phyloP scores from a whole-genome alignment of 2,113 vertebrate species.

The Galeopterus variegatus region DNA sequence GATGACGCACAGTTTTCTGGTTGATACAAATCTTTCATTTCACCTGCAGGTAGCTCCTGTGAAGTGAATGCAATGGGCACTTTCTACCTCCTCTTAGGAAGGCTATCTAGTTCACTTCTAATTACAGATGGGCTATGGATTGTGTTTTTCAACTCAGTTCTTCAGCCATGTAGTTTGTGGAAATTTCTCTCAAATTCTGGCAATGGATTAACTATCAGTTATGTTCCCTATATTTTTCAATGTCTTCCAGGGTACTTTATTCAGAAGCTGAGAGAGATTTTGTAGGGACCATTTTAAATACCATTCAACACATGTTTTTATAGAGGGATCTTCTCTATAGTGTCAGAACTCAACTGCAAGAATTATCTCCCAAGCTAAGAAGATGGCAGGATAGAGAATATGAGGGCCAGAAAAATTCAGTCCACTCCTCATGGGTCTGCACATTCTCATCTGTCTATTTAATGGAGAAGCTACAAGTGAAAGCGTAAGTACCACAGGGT shows the following conservation, averaged over 20 bases:
- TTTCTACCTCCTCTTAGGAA: background rate
- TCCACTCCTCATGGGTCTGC: background rate
- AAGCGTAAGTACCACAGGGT: background rate
- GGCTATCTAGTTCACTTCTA: background rate
- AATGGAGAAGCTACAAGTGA: background rate
- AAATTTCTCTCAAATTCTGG: conserved; percentile 39
- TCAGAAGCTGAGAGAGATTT: background rate
- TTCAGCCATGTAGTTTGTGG: background rate
- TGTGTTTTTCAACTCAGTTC: background rate
- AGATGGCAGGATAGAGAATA: background rate
- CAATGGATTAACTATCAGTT: background rate
- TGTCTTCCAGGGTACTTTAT: background rate
- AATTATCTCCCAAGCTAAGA: conserved; percentile 24
- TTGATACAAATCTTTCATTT: background rate
- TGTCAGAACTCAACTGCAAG: background rate
- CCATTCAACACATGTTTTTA: background rate
- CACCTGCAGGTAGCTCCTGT: background rate
- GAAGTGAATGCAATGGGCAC: background rate
- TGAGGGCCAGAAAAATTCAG: background rate
- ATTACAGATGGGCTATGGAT: background rate
- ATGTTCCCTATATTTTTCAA: background rate
- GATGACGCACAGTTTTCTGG: background rate
- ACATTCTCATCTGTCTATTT: background rate
- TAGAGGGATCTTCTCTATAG: background rate
- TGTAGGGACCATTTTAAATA: background rate